Evolutionary conservation across 2,888 invertebrate species (phyloP), one percentile per base, ranked within the genome.

Genomic region (Tetropium fuscum): DNA sequence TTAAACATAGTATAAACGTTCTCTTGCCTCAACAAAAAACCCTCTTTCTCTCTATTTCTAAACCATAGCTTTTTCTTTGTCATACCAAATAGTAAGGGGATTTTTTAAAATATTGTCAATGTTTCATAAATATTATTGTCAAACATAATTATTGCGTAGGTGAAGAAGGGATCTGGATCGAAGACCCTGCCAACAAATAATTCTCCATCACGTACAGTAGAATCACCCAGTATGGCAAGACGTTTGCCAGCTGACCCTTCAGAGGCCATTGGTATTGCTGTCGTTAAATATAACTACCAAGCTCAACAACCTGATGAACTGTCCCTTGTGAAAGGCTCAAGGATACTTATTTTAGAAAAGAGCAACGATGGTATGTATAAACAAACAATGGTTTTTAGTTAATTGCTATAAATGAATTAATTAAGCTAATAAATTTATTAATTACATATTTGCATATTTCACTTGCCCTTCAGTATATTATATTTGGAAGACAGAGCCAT

Each of bases 241-340:
- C 83, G 90, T 69, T 84, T 89, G 67, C 91, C 93, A 54, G 90
- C 91, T 44, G 94, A 94, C 83, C 92, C 94, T 44, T 87, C 91
- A 43, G 95, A 95, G 80, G 94, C 94, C 41, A 92, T 95, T 64
- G 92, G 88, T 63, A 89, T 92, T 10, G 97, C 96, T 25, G 90
- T 96, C 57, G 98, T 97, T 72, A 98, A 98, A 84, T 99, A 97
- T 84, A 94, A 94, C 83, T 95, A 95, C 82, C 90, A 91, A 80
- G 97, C 98, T 38, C 95, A 96, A 83, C 96, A 98, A 82, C 90
- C 95, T 1, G 99, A 99, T 78, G 99, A 99, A 81, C 84, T 99
- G 53, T 91, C 95, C 0, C 87, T 99, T 65, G 91, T 93, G 38
- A 99, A 98, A 84, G 98, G 97, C 71, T 96, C 96, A 55, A 85